These are phyloP conservation scores for Carassius carassius DNA, from an alignment of 2,113 vertebrate species.

Conservation along the genomic window DNA sequence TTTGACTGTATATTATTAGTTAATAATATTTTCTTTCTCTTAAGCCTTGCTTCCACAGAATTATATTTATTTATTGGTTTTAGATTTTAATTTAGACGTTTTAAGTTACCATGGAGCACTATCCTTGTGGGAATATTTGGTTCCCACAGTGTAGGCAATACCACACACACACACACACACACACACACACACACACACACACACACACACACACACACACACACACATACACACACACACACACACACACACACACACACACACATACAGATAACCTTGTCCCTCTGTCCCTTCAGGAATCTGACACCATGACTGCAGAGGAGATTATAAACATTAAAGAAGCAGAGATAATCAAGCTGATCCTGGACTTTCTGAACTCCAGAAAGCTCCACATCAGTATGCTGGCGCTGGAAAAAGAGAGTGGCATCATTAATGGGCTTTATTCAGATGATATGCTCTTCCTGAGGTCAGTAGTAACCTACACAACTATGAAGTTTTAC, in stretches of 20 bases:
- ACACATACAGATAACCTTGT: background rate
- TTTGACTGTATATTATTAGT: background rate
- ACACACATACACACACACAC: background rate
- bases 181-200: background rate
- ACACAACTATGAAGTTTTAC: background rate
- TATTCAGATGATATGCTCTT: slow-evolving; percentile 99
- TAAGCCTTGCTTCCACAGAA: background rate
- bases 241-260: background rate
- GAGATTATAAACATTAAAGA: slow-evolving; percentile 97
- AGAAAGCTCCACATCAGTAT: slow-evolving; percentile 98
- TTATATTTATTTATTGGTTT: background rate
- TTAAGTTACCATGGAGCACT: background rate
- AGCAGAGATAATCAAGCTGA: slow-evolving; percentile 94
- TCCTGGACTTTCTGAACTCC: slow-evolving; percentile 94
- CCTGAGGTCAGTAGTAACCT: slow-evolving; percentile 79
- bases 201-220: background rate
- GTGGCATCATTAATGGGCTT: slow-evolving; percentile 95
- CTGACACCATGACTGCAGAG: slow-evolving; percentile 91
- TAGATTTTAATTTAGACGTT: background rate
- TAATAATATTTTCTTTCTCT: background rate
- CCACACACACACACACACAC: background rate
- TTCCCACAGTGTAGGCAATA: background rate
- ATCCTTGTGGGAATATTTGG: background rate
- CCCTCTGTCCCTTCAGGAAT: slow-evolving; percentile 59
- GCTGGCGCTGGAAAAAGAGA: slow-evolving; percentile 96